Percentiles rank a stretch among this genome's conserved stretches.
phyloP scores from a whole-genome alignment of 2,888 invertebrate genomes.

The Clunio marinus region DNA sequence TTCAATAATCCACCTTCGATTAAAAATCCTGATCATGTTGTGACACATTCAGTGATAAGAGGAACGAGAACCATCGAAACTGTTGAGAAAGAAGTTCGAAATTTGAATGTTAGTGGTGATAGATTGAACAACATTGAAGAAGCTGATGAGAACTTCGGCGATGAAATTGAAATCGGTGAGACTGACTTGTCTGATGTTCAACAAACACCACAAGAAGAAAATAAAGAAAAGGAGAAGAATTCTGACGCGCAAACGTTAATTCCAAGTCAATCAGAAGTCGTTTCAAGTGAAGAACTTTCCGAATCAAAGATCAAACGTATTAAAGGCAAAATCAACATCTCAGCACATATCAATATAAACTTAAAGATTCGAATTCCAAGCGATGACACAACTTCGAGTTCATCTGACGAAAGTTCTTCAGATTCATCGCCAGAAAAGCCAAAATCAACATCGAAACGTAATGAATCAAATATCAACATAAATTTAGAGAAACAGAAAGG shows the following conservation, averaged over 20 bases:
- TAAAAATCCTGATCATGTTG: neutral
- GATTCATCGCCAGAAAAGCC: neutral
- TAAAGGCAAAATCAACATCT: neutral
- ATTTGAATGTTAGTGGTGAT: neutral
- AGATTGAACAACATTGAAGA: neutral
- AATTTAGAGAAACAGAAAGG: no score
- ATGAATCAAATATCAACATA: no score
- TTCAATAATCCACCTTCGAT: slow-evolving; percentile 17
- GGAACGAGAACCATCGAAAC: neutral
- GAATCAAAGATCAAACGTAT: neutral
- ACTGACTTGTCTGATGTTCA: neutral
- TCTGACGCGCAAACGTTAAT: neutral
- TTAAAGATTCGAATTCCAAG: neutral
- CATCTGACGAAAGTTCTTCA: neutral
- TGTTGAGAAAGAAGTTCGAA: neutral
- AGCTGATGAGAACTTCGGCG: neutral
- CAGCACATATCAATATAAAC: neutral
- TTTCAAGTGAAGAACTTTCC: neutral
- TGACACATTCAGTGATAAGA: slow-evolving; percentile 13
- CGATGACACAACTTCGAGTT: neutral
- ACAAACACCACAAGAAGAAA: neutral
- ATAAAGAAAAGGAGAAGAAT: neutral
- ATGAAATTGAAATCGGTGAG: neutral
- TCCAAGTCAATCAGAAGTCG: neutral
- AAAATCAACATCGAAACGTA: neutral